Conservation (phyloP, 2,113 vertebrate genomes). For the Varanus salvator region DNA sequence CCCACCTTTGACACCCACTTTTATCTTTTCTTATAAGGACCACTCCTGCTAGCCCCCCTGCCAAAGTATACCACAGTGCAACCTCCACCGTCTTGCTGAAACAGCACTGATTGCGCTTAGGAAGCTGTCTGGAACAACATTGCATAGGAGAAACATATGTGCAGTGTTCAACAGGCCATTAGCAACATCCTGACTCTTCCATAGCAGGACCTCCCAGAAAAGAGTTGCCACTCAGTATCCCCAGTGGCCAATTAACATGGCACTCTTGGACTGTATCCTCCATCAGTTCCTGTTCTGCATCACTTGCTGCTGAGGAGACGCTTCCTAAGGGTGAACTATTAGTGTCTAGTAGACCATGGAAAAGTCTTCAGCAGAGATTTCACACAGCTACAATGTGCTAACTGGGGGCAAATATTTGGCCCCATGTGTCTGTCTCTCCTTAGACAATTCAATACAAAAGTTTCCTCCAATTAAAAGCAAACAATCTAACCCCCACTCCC, state of each 20-base stretch:
- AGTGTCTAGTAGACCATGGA: background rate
- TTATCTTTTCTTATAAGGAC: background rate
- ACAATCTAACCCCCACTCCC: background rate
- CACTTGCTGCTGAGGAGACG: background rate
- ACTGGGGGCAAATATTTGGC: conserved; percentile 2
- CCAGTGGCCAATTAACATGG: conserved; percentile 17
- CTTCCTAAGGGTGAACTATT: conserved; percentile 37
- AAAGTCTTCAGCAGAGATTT: accelerated
- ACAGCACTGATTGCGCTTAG: accelerated
- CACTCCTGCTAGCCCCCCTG: accelerated
- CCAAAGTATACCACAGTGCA: accelerated
- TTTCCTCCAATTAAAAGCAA: conserved; percentile 13
- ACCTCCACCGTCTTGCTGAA: background rate
- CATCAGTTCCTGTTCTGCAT: conserved; percentile 16
- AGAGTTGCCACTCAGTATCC: conserved; percentile 29
- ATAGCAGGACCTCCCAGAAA: conserved; percentile 4
- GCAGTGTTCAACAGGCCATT: accelerated
- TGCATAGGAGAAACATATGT: background rate
- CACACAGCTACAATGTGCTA: accelerated
- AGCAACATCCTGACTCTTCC: conserved; percentile 33
- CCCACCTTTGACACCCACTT: too few species aligned
- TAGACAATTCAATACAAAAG: background rate
- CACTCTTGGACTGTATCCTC: conserved; percentile 2
- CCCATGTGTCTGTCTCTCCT: background rate
- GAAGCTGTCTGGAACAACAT: background rate